These are phyloP conservation scores for Mythimna vitellina DNA, from an alignment of 2,888 invertebrate species.

Conservation along the genomic window DNA sequence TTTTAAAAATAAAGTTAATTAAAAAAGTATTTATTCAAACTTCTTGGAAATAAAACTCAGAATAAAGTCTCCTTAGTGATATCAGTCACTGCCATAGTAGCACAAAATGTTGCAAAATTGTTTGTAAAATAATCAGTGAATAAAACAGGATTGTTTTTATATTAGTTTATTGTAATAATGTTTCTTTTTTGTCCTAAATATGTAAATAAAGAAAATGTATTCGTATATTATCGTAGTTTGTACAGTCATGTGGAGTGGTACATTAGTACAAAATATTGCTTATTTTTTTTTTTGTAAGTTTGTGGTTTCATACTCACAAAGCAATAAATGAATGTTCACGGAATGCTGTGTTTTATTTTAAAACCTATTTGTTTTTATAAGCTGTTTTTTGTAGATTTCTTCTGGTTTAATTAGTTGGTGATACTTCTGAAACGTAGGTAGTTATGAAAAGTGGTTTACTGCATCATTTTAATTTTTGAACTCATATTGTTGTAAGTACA, in stretches of 20 bases:
- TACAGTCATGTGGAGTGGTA: constrained; percentile 84
- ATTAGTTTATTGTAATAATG: constrained; percentile 35
- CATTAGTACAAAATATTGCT: constrained; percentile 88
- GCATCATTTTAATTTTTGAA: no score
- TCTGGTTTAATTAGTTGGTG: no score
- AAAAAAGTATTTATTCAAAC: constrained; percentile 18
- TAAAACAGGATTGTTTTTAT: constrained; percentile 42
- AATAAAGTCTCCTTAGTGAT: constrained; percentile 21
- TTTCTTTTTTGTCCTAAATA: constrained; percentile 37
- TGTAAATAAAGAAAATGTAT: constrained; percentile 63
- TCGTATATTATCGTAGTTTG: constrained; percentile 66
- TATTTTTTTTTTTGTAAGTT: constrained; percentile 78
- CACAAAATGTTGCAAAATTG: constrained; percentile 30
- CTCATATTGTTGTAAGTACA: no score
- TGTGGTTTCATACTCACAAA: constrained; percentile 82
- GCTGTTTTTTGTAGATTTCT: background rate
- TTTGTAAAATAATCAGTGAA: constrained; percentile 17
- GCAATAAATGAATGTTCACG: constrained; percentile 87
- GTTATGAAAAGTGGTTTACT: no score
- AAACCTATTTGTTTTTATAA: background rate
- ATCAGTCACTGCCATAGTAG: constrained; percentile 44
- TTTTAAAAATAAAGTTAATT: constrained; percentile 20
- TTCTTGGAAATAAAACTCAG: constrained; percentile 13
- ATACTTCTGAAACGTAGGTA: no score
- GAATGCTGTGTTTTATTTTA: constrained; percentile 61